Base-by-base conservation (phyloP, 2,888 invertebrate species). In the Yponomeuta cagnagella region DNA sequence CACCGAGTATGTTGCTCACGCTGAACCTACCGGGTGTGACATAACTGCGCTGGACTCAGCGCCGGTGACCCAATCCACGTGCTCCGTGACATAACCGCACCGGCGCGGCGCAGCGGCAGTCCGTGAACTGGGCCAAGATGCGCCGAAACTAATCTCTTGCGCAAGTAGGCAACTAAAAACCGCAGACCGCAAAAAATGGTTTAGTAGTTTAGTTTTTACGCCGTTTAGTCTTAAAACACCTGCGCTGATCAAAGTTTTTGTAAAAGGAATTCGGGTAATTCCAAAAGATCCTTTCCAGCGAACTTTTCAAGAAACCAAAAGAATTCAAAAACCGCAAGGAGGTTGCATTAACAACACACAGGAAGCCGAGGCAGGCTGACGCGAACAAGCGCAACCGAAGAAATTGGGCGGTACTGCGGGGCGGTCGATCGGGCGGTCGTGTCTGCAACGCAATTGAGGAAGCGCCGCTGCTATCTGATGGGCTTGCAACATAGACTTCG, bases 61-160 rank as follows among this genome's bases (percentile, higher is more conserved):
- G 78, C 81, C 79, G 78, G 77, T 89, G 90, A 89, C 89, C 89
- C 86, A 88, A 89, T 87, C 86, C 78, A 78, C 76, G 71, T 75
- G 79, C 75, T 77, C 77, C 76, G 78, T 88, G 85, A 85, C 81
- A 86, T 86, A 86, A 84, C 76, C 23, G 6, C 1, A 23, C 23
- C 8, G 70, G 43, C 68, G 68, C 79, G 78, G 75, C 68, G 68
- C 79, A 78, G 75, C 77, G 75, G 74, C 74, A 63, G 15, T 15
- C 75, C 74, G 74, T 79, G 78, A 89, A 87, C 88, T 87, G 81
- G 89, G 88, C 85, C 88, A 81, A 86, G 88, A 88, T 87, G 86
- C 81, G 81, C 85, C 83, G 78, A 85, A 88, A 86, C 83, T 82
- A 82, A 85, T 82, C 77, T 82, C 71, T 88, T 86, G 80, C 84